Percentiles rank a stretch among this genome's conserved stretches.
Evolutionary conservation across 2,113 vertebrate genomes (phyloP).

Genomic region (Mus pahari): DNA sequence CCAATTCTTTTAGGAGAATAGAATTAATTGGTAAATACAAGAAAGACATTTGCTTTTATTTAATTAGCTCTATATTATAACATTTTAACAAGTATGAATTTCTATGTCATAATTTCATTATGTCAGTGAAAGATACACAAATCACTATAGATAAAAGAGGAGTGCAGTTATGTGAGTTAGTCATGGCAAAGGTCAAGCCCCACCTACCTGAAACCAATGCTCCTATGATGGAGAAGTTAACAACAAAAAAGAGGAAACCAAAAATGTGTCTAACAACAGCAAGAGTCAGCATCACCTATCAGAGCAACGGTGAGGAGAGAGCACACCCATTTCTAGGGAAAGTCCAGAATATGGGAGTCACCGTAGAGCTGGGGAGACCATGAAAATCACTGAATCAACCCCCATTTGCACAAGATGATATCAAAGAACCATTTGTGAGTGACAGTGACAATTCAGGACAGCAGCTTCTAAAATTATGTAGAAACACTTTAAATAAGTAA

Average conservation of each 20-base stretch:
- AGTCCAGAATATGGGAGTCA: neutral
- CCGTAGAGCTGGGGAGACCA: neutral
- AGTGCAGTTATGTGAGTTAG: neutral
- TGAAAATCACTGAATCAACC: neutral
- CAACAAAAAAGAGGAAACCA: neutral
- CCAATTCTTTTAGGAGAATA: neutral
- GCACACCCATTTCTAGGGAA: neutral
- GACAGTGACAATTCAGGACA: neutral
- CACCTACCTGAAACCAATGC: neutral
- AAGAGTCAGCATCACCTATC: neutral
- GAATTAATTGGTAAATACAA: neutral
- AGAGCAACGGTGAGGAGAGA: neutral
- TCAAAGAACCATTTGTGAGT: neutral
- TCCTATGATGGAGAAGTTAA: neutral
- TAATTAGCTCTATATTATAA: neutral
- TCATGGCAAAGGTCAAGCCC: neutral
- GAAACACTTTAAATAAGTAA: slow-evolving; percentile 11
- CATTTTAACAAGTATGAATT: slow-evolving; percentile 24
- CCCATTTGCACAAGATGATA: neutral
- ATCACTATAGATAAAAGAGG: neutral
- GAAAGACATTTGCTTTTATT: neutral
- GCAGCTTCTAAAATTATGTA: slow-evolving; percentile 29
- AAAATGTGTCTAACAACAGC: neutral
- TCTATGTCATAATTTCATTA: neutral
- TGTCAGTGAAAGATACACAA: slow-evolving; percentile 43